Base-by-base conservation (phyloP, 2,888 invertebrate genomes). In the Exephanes ischioxanthus region DNA sequence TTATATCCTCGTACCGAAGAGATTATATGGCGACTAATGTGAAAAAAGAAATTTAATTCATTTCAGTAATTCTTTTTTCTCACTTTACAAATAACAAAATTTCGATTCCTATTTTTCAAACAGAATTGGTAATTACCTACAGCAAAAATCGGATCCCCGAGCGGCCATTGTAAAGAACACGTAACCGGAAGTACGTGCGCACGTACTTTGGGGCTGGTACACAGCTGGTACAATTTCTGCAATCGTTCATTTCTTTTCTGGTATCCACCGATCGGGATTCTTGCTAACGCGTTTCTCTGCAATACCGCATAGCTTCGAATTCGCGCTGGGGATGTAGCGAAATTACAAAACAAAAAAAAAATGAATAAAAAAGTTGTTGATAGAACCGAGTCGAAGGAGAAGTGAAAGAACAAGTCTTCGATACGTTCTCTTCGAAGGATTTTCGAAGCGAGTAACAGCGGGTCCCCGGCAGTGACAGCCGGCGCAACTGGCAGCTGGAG, bases 211-310 rank as follows among this genome's bases (percentile, higher is more conserved):
- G 1, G 4, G 61, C 16, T 41, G 33, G 1, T 37, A 37, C 71
- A 55, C 71, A 72, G 71, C 71, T 55, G 71, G 53, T 55, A 14
- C 37, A 55, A 30, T 72, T 37, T 26, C 37, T 51, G 19, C 33
- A 22, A 58, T 58, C 72, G 41, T 72, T 41, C 19, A 14, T 41
- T 26, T 41, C 37, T 19, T 45, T 72, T 37, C 7, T 22, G 37
- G 16, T 58, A 72, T 45, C 55, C 55, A 22, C 14, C 22, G 22
- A 19, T 26, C 55, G 41, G 22, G 14, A 30, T 30, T 63, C 33
- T 16, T 7, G n/a, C 61, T 63, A 63, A 63, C 14, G 33, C n/a
- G 33, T 63, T 63, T 63, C 61, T 30, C 1, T 37, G 41, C 55
- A 58, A 41, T 72, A 72, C 37, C 55, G 37, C 19, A 33, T 19